phyloP scores from a whole-genome alignment of 1,140 invertebrate species.

The Sinella curviseta region DNA sequence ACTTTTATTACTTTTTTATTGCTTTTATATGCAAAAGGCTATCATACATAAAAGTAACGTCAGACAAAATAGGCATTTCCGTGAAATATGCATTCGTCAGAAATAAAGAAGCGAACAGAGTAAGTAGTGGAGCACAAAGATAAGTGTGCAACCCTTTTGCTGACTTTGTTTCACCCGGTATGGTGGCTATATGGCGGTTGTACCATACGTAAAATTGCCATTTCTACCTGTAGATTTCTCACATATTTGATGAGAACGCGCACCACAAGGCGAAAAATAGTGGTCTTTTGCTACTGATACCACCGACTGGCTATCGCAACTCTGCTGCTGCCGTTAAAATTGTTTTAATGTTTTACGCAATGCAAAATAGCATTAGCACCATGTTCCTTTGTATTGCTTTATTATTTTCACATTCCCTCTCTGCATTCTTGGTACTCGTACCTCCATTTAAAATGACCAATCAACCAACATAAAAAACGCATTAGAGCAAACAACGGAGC shows the following conservation, averaged over 20 bases:
- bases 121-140: no score
- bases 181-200: no score
- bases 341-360: no score
- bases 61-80: constrained; percentile 19
- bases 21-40: neutral
- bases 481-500: neutral
- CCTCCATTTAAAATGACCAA: neutral
- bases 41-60: neutral
- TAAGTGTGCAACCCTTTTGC: no score
- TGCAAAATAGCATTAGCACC: no score
- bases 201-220: neutral
- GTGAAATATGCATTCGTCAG: neutral
- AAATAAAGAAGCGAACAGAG: neutral
- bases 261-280: neutral
- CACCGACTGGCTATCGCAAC: no score
- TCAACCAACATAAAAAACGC: constrained; percentile 9
- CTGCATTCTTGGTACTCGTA: no score
- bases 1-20: neutral
- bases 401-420: no score
- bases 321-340: no score
- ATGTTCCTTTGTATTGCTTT: no score
- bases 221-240: constrained; percentile 16
- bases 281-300: neutral
- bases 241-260: neutral
- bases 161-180: no score